Base-by-base conservation (phyloP, 2,113 vertebrate species). In the Hydropotes inermis region DNA sequence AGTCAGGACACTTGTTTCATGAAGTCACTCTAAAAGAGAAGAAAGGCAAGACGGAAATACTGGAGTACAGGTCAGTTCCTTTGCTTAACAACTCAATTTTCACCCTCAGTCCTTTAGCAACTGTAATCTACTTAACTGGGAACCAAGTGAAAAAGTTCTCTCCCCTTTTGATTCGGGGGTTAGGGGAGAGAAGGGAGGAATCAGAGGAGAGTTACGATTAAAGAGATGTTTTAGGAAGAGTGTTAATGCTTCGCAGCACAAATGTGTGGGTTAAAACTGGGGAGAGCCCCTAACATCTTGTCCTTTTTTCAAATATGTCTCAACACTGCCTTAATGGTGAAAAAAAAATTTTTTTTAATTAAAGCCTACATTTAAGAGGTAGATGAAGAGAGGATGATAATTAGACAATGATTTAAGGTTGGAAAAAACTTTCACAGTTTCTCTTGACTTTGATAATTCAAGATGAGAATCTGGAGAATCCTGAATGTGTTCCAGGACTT, bases 161-260 rank as follows among this genome's bases (percentile, higher is more conserved):
- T 21, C 12, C 27, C 17, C 23, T 79, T 91, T 30, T 55, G 21
- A 10, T 54, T 74, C 1, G 5, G 60, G 45, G 55, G 54, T 83
- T 17, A 5, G 16, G 23, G 23, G 58, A 28, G 30, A 11, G 14
- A 16, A 6, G 5, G 12, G 1, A 0, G 3, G 6, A 14, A 11
- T 83, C 12, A 78, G 33, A 11, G 12, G 5, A 95, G 8, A 19
- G 10, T 43, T 45, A 64, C 16, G 5, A 87, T 87, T 57, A 97
- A 55, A 74, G 21, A 76, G 61, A 36, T 2, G 10, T 64, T 81
- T 74, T 74, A 36, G 25, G 54, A 86, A 92, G 33, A 67, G 57
- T 52, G 60, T 78, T 19, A 78, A 86, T 21, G 39, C 33, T 64
- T 83, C 11, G 1, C 16, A 52, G 39, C 16, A 61, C 52, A 89